Base-by-base conservation (phyloP, 2,113 vertebrate species). In the Sapayoa aenigma region DNA sequence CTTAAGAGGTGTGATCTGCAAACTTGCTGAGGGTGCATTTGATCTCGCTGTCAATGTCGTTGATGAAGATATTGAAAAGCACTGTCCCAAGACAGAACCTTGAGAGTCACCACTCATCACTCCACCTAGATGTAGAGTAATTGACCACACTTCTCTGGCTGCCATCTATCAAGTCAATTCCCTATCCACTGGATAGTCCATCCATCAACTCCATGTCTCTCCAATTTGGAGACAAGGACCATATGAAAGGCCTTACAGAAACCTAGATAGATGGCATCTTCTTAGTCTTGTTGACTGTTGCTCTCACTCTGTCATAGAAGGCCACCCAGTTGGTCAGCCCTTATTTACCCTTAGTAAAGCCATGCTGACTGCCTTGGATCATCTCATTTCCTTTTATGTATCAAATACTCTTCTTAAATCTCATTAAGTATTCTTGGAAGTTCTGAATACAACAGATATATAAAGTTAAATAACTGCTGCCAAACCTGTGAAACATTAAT, bases 121-220 rank as follows among this genome's bases (percentile, higher is more conserved):
- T 55, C 63, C 14, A 31, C 8, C 30, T 19, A 31, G 47, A 33
- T 42, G 22, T 27, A 41, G 35, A 76, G 14, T 39, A 22, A 16
- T 2, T 31, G 28, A 15, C 30, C 46, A 35, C 41, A 55, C 1
- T 14, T 8, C 55, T 55, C 30, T 55, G 41, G 21, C 46, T 23
- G 8, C 0, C 0, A 0, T n/a, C 47, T 55, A 10, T 69, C n/a
- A 30, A 16, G 22, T n/a, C 9, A 25, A 15, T 25, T 53, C 20
- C 47, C 25, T 53, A 11, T 30, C 30, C 12, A 11, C 27, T 16
- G 21, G 35, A 28, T 14, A 55, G 30, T 12, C 14, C 35, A n/a
- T 24, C 8, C 37, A 62, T 31, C 41, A 55, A 42, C 46, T 76
- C 25, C 18, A 16, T 11, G 9, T 9, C 11, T 55, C 18, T 90